These are phyloP conservation scores for Malthinus flaveolus DNA, from an alignment of 2,888 invertebrate genomes.

Conservation along the genomic window DNA sequence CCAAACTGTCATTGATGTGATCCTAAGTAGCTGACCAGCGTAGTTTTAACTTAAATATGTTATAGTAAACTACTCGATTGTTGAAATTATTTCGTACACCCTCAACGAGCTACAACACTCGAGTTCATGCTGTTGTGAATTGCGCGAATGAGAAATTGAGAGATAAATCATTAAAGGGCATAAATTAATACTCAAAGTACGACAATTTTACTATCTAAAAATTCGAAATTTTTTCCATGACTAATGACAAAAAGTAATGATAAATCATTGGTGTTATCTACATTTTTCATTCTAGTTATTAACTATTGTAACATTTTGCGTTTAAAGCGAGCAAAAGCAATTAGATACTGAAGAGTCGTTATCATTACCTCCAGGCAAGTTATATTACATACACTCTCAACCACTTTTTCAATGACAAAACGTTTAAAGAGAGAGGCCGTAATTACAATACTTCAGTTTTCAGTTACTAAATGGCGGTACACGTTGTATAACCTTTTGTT, in stretches of 20 bases:
- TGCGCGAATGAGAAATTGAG: no score
- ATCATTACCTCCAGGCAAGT: slow-evolving; percentile 17
- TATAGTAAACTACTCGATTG: no score
- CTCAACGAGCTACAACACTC: no score
- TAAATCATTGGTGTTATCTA: slow-evolving; percentile 28
- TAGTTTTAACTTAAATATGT: no score
- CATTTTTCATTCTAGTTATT: slow-evolving; percentile 30
- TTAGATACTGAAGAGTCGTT: slow-evolving; percentile 20
- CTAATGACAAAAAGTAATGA: slow-evolving; percentile 19
- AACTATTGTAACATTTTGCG: slow-evolving; percentile 18
- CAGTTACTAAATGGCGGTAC: slow-evolving; percentile 7
- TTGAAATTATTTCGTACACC: no score
- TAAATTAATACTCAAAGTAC: no score
- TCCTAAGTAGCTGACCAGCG: no score
- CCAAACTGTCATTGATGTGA: no score
- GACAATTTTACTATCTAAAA: no score
- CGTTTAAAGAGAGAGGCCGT: slow-evolving; percentile 5
- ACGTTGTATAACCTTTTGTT: neutral
- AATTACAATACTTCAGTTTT: slow-evolving; percentile 17
- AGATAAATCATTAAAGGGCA: no score
- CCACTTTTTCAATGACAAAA: slow-evolving; percentile 7
- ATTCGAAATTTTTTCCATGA: slow-evolving; percentile 1
- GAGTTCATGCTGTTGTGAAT: no score
- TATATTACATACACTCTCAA: slow-evolving; percentile 11
- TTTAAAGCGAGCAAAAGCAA: slow-evolving; percentile 15